Percentiles rank a stretch among this genome's conserved stretches.
Conservation (phyloP, 2,888 invertebrate species). For the Gordius sp. region DNA sequence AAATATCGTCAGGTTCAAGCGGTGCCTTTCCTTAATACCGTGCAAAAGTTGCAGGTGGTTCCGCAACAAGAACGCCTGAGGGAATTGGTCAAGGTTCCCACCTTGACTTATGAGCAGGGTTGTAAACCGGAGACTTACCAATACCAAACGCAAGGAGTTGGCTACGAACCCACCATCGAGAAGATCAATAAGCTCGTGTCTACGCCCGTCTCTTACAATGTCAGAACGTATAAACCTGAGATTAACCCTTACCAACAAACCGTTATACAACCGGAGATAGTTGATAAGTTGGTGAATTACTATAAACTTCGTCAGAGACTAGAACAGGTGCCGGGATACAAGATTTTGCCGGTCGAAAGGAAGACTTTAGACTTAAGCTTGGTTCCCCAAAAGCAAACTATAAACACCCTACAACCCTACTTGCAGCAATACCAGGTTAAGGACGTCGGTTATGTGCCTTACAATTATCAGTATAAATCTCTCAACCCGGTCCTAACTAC, state of each 20-base stretch:
- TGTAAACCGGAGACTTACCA: conserved; percentile 5
- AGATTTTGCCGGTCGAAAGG: background rate
- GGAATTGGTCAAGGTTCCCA: background rate
- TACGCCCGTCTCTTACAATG: background rate
- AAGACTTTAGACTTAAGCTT: background rate
- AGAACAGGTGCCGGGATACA: background rate
- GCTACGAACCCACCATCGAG: background rate
- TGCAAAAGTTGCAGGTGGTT: background rate
- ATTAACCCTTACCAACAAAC: background rate
- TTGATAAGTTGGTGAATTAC: conserved; percentile 4
- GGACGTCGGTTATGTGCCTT: background rate
- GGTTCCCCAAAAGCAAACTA: background rate
- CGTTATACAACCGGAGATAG: conserved; percentile 12
- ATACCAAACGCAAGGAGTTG: background rate
- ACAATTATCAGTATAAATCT: background rate
- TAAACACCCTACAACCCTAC: background rate
- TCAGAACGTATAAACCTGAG: background rate
- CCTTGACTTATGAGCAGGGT: background rate
- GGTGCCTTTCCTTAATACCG: background rate
- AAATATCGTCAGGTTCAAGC: background rate
- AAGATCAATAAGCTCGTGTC: background rate
- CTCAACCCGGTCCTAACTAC: background rate
- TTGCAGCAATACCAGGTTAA: background rate
- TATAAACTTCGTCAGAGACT: background rate
- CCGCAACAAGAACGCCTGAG: background rate